phyloP scores from a whole-genome alignment of 2,888 invertebrate species.

The Subacronicta megacephala region DNA sequence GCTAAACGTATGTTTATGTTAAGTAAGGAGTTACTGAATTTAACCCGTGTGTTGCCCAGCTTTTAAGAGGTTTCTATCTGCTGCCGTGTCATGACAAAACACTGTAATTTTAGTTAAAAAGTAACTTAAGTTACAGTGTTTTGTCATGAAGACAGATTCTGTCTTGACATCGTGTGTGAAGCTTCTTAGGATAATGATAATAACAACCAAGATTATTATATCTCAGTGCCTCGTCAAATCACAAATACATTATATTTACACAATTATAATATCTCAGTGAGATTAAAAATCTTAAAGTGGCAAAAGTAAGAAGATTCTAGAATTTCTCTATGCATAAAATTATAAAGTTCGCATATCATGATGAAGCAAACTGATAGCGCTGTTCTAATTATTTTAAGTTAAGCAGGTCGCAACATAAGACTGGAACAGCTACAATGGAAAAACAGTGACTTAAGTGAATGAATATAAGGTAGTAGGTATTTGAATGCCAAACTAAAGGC shows the following conservation, averaged over 20 bases:
- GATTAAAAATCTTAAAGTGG: too few relatives aligned
- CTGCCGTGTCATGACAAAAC: too few relatives aligned
- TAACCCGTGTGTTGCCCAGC: conserved; percentile 22
- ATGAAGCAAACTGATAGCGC: conserved; percentile 6
- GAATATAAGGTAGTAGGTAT: too few relatives aligned
- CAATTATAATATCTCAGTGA: neutral
- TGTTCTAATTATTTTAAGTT: conserved; percentile 17
- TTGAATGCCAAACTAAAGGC: too few relatives aligned
- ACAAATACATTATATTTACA: neutral
- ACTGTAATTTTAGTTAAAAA: too few relatives aligned
- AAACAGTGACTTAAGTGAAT: too few relatives aligned
- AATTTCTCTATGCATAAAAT: conserved; percentile 8
- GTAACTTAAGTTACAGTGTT: too few relatives aligned
- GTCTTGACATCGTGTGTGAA: too few relatives aligned
- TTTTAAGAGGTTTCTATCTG: conserved; percentile 17
- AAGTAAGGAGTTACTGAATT: conserved; percentile 30
- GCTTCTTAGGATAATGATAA: conserved; percentile 36
- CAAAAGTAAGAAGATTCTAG: conserved; percentile 3
- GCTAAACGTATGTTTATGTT: conserved; percentile 16
- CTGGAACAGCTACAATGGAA: neutral
- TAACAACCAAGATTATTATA: conserved; percentile 30
- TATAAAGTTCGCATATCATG: conserved; percentile 13
- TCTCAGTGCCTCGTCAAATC: conserved; percentile 7
- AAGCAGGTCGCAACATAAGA: conserved; percentile 17
- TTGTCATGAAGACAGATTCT: too few relatives aligned